Evolutionary conservation across 2,797 vertebrate genomes (phyloP), one percentile per base, ranked within the genome.

Genomic region (Anas georgica): DNA sequence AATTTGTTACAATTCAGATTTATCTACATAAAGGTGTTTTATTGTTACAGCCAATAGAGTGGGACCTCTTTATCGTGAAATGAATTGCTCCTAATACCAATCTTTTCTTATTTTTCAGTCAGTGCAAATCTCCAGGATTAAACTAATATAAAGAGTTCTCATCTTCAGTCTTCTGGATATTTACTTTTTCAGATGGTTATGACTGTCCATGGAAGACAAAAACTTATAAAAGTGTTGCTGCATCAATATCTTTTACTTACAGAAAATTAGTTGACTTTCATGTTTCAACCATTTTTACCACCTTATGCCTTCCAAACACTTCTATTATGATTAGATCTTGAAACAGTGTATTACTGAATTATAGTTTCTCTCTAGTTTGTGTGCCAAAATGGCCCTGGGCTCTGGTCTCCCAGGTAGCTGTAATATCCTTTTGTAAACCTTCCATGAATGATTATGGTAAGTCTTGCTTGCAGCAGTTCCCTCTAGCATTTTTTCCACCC

Each of bases 361-460:
- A 67, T 45, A 73, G 41, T 63, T 86, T 94, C 54, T 92, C 80
- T 58, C 72, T 73, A 55, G 46, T 83, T 94, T 83, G 29, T 79
- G 72, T 95, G 80, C 80, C 94, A 83, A 83, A 94, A 96, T n/a
- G 35, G 64, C 95, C 94, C 92, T 26, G 58, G 95, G 96, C 88
- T 90, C 72, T 93, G 70, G 28, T 97, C 88, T 97, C 91, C 83
- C 79, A 96, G 79, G 95, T 82, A 96, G 93, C 88, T 94, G 76
- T 92, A 96, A 97, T 95, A 96, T 95, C 87, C 60, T 95, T 95
- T 76, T 87, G 77, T 86, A 97, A 96, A 76, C 48, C 89, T 92
- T 94, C 83, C 22, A 7, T 95, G 94, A 97, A 96, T 97, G 91
- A 97, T 97, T 96, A 97, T 91, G 86, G 76, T 92, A 97, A 97